These are phyloP conservation scores for Barnardius zonarius DNA, from an alignment of 2,113 vertebrate genomes.

Conservation along the genomic window DNA sequence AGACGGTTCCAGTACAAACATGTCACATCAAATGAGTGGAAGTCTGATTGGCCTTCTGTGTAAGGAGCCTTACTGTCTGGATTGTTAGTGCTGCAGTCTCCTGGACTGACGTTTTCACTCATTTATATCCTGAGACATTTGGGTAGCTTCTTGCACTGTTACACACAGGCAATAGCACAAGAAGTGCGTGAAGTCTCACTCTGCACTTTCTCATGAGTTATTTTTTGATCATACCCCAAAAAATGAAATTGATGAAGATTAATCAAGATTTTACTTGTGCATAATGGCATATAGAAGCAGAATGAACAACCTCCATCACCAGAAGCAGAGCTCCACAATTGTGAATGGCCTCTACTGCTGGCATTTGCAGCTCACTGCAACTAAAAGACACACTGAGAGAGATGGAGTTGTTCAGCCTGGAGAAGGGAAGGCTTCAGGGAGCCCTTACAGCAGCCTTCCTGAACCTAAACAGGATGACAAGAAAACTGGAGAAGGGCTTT, in stretches of 20 bases:
- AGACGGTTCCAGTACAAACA: neutral
- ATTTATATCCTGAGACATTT: neutral
- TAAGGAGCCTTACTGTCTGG: neutral
- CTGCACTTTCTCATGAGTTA: neutral
- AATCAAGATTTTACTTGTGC: neutral
- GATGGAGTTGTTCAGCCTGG: neutral
- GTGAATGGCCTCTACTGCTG: neutral
- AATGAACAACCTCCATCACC: neutral
- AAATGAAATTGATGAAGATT: neutral
- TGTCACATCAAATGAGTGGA: accelerated
- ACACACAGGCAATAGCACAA: neutral
- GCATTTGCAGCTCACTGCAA: neutral
- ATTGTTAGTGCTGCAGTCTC: neutral
- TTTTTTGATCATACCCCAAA: neutral
- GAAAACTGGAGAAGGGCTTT: neutral
- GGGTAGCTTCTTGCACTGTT: neutral
- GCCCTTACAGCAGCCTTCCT: neutral
- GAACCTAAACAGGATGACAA: neutral
- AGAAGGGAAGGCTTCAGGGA: neutral
- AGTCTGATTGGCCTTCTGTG: neutral
- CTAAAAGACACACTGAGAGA: neutral
- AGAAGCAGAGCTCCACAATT: neutral
- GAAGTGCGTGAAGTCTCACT: neutral
- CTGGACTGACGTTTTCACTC: neutral
- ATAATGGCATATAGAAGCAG: accelerated